A percentile compares a stretch with the other conserved stretches of the same genome.
Evolutionary conservation across 1,140 invertebrate genomes (phyloP).

Genomic region (Anastrepha obliqua): DNA sequence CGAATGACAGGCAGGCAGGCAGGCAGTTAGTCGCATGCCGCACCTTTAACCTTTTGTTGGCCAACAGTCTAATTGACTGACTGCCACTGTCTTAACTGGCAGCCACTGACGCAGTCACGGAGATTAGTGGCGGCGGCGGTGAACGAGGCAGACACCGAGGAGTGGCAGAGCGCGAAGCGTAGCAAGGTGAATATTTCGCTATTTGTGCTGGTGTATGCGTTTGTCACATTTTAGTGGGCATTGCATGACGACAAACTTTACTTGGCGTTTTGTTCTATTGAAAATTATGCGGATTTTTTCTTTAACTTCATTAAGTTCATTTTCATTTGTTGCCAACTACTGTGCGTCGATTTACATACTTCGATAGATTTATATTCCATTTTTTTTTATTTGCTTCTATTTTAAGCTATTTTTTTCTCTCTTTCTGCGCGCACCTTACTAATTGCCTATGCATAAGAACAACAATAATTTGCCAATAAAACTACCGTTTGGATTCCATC

Average conservation of each 20-base stretch:
- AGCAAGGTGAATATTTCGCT: slow-evolving; percentile 14
- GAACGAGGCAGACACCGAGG: not conserved
- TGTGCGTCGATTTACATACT: not conserved
- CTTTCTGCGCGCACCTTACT: slow-evolving; percentile 1
- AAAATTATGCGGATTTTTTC: not conserved
- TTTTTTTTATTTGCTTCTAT: not conserved
- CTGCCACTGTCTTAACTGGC: slow-evolving; percentile 48
- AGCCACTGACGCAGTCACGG: slow-evolving; percentile 47
- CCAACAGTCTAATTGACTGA: slow-evolving; percentile 52
- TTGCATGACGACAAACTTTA: not conserved
- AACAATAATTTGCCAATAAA: slow-evolving; percentile 69
- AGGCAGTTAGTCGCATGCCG: slow-evolving; percentile 50
- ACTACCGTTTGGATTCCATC: slow-evolving; percentile 66
- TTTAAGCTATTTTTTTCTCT: no score
- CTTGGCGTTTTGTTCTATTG: not conserved
- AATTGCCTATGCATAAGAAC: slow-evolving; percentile 38
- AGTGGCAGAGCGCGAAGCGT: slow-evolving; percentile 11
- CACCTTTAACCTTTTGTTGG: slow-evolving; percentile 53
- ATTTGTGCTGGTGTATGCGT: not conserved
- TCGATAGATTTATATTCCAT: not conserved
- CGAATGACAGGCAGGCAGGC: slow-evolving; percentile 11
- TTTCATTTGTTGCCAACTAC: not conserved
- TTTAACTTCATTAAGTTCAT: not conserved
- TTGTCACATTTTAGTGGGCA: slow-evolving; percentile 9
- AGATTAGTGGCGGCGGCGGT: slow-evolving; percentile 11